These are phyloP conservation scores for Chymomyza caudatula DNA, from an alignment of 2,888 invertebrate species.

Conservation along the genomic window DNA sequence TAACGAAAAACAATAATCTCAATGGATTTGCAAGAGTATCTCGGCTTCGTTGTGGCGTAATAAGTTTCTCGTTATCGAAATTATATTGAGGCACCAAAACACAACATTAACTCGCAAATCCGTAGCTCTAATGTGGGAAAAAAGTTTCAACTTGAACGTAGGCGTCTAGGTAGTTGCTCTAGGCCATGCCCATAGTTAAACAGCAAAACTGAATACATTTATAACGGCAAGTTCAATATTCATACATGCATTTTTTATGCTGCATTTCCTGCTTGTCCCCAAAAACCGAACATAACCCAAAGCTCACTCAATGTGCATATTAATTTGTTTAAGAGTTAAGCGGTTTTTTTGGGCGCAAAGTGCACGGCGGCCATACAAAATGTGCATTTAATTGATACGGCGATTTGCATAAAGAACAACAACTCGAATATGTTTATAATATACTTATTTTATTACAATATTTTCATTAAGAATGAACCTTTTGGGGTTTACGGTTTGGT, in stretches of 20 bases:
- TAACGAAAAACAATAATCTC: neutral
- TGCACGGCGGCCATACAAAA: conserved; percentile 70
- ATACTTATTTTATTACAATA: neutral
- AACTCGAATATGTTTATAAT: neutral
- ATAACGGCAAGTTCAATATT: neutral
- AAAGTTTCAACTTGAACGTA: conserved; percentile 24
- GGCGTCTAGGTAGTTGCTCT: conserved; percentile 8
- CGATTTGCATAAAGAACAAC: neutral
- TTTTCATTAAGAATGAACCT: neutral
- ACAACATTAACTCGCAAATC: conserved; percentile 31
- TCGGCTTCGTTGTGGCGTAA: conserved; percentile 31
- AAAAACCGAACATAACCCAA: neutral
- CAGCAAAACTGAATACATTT: neutral
- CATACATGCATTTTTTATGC: conserved; percentile 59
- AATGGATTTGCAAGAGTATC: conserved; percentile 26
- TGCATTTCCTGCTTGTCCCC: conserved; percentile 59
- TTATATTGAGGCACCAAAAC: conserved; percentile 5
- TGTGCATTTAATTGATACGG: conserved; percentile 65
- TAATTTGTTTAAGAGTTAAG: conserved; percentile 38
- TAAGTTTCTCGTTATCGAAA: neutral
- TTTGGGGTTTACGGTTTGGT: too few relatives aligned
- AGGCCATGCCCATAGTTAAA: conserved; percentile 40
- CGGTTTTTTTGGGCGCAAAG: conserved; percentile 36
- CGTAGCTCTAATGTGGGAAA: conserved; percentile 64
- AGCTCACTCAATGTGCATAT: conserved; percentile 47